These are phyloP conservation scores for Ectemnius lituratus DNA, from an alignment of 2,888 invertebrate genomes.

Conservation along the genomic window DNA sequence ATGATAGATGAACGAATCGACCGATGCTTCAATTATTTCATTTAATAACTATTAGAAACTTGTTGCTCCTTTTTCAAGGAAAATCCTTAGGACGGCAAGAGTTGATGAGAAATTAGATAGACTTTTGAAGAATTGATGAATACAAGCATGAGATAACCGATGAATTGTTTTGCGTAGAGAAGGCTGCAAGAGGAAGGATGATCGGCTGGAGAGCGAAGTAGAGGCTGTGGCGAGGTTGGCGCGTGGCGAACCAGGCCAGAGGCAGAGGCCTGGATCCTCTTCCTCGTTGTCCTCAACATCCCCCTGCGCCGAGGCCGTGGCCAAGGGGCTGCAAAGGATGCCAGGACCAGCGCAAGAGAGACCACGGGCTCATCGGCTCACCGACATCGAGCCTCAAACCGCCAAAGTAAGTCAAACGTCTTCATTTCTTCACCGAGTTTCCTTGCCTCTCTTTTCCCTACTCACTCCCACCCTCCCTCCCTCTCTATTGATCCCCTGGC, in stretches of 20 bases:
- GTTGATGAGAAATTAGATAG: no score
- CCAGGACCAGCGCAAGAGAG: slow-evolving; percentile 74
- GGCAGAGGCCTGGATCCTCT: slow-evolving; percentile 72
- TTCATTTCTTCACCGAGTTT: not conserved
- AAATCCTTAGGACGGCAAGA: no score
- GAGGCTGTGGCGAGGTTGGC: slow-evolving; percentile 67
- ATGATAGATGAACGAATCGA: no score
- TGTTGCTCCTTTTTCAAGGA: no score
- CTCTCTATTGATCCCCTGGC: no score
- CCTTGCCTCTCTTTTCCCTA: no score
- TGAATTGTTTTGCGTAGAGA: slow-evolving; percentile 34
- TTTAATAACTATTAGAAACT: no score
- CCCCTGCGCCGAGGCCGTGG: slow-evolving; percentile 63
- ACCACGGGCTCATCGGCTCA: slow-evolving; percentile 75
- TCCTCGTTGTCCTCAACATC: slow-evolving; percentile 72
- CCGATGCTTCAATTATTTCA: no score
- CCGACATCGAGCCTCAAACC: slow-evolving; percentile 74
- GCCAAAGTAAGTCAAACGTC: slow-evolving; percentile 65
- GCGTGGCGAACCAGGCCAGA: slow-evolving; percentile 71
- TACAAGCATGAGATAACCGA: no score
- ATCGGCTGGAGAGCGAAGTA: slow-evolving; percentile 52
- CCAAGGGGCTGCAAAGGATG: slow-evolving; percentile 69
- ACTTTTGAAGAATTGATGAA: no score
- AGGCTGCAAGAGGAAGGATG: slow-evolving; percentile 48
- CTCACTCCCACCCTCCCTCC: no score